Evolutionary conservation across 1,140 invertebrate species (phyloP), one percentile per base, ranked within the genome.

Genomic region (Copidosoma floridanum): DNA sequence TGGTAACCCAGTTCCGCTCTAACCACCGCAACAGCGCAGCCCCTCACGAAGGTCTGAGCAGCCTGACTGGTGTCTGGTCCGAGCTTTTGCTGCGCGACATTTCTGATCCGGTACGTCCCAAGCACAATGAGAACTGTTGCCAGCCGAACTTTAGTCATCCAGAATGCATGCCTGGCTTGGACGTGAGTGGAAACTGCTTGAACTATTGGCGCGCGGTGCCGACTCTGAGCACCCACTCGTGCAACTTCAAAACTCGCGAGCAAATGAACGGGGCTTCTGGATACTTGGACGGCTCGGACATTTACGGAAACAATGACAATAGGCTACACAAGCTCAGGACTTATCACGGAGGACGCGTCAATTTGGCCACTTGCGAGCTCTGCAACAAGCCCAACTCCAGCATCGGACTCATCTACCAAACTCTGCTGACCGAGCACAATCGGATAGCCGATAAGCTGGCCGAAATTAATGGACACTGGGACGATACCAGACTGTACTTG

Each of bases 191-290:
- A 51, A 64, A 70, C 35, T 89, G 88, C 69, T 85, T 85, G 63
- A 86, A 89, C 57, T 94, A 94, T 68, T 84, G 88, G 55, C 81
- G 93, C 26, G 90, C 90, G 1, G 83, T 86, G 0, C 89, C 89
- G 0, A 84, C 85, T 6, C 81, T 85, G 57, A 86, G 86, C 67
- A 71, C 82, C 12, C 84, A 86, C 52, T 77, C 79, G 1, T 91
- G 89, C 66, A 81, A 82, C 40, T 89, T 88, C 71, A 85, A 88
- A 52, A 78, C 83, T 21, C 82, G 92, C 29, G 88, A 94, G 63
- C 91, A 93, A 73, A 92, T 94, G 85, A 96, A 95, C 76, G 84
- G 91, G 63, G 93, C 89, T 0, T 92, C 93, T 0, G 86, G 89
- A 4, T 95, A 92, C 72, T 80, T 97, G 10, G 94, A 97, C 70